Evolutionary conservation across 1,140 invertebrate genomes (phyloP).

Genomic region (Liolophura sinensis): DNA sequence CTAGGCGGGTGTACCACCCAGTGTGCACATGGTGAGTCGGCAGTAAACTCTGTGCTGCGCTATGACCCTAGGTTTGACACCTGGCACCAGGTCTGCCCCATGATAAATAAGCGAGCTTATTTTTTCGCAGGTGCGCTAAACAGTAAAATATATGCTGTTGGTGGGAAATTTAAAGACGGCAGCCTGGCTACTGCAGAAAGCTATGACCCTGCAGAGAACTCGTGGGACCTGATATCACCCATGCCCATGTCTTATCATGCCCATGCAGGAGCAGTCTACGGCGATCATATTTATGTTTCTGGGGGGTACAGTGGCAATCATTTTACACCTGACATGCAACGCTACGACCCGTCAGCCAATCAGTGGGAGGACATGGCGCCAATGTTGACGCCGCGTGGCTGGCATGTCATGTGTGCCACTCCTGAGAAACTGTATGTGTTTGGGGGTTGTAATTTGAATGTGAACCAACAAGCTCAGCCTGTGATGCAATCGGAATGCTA

Average conservation of each 20-base stretch:
- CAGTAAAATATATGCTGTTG: constrained; percentile 54
- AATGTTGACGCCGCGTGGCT: constrained; percentile 57
- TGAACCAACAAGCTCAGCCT: constrained; percentile 73
- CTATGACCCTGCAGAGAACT: constrained; percentile 54
- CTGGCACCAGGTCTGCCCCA: constrained; percentile 55
- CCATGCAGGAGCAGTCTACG: constrained; percentile 56
- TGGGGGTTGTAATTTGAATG: constrained; percentile 66
- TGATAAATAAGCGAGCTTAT: constrained; percentile 58
- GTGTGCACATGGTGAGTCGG: constrained; percentile 59
- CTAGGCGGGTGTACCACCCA: constrained; percentile 58
- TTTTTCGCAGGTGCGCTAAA: constrained; percentile 57
- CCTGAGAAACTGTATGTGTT: constrained; percentile 76
- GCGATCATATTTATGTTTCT: constrained; percentile 54
- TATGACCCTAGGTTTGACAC: constrained; percentile 57
- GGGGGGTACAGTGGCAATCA: constrained; percentile 59
- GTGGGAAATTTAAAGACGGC: constrained; percentile 58
- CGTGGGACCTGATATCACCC: constrained; percentile 52
- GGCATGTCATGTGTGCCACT: constrained; percentile 59
- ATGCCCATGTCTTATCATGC: constrained; percentile 58
- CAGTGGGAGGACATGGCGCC: constrained; percentile 57
- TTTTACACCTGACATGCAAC: constrained; percentile 57
- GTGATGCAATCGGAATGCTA: constrained; percentile 74
- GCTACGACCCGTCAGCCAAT: constrained; percentile 52
- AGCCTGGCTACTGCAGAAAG: constrained; percentile 54
- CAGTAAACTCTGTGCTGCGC: constrained; percentile 55